These are phyloP conservation scores for Oreortyx pictus DNA, from an alignment of 2,797 vertebrate species.

Conservation along the genomic window DNA sequence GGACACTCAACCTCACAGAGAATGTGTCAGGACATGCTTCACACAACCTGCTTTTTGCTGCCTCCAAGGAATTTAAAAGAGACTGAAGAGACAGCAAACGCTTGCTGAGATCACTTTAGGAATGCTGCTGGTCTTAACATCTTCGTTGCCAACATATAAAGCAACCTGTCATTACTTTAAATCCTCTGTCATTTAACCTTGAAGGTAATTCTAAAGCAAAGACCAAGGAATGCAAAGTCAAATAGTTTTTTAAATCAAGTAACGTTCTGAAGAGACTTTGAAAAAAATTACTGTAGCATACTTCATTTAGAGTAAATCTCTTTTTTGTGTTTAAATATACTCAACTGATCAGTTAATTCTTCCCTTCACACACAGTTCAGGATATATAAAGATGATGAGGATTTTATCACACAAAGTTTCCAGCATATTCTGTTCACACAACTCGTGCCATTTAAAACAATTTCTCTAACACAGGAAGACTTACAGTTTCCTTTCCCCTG, in stretches of 20 bases:
- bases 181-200: too few relatives aligned
- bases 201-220: background rate
- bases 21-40: background rate
- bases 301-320: background rate
- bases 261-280: background rate
- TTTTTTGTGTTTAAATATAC: background rate
- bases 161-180: background rate
- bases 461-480: background rate
- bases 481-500: background rate
- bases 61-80: background rate
- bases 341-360: background rate
- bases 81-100: background rate
- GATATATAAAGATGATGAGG: background rate
- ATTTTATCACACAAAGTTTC: background rate
- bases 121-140: background rate
- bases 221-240: background rate
- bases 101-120: background rate
- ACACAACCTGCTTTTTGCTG: background rate
- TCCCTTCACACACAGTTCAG: background rate
- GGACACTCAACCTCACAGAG: background rate
- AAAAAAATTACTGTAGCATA: background rate
- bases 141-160: background rate
- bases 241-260: background rate
- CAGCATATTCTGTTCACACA: background rate
- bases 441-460: background rate